These are phyloP conservation scores for Linnaemya tessellans DNA, from an alignment of 2,888 invertebrate species.

Conservation along the genomic window DNA sequence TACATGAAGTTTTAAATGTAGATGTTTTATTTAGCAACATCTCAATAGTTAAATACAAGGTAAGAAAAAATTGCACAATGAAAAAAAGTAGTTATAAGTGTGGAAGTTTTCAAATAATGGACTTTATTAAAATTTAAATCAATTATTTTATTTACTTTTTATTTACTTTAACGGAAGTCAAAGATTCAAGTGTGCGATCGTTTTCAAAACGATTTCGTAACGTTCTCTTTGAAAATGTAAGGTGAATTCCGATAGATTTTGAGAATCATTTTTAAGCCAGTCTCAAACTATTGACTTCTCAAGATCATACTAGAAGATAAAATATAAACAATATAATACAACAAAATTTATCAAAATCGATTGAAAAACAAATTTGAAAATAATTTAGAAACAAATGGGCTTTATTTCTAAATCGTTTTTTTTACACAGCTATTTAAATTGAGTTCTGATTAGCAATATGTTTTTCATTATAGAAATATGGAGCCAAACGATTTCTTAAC, in stretches of 20 bases:
- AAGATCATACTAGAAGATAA: neutral
- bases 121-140: constrained; percentile 2
- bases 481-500: neutral
- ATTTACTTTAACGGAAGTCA: neutral
- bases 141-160: too few relatives aligned
- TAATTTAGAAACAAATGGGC: constrained; percentile 5
- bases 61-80: neutral
- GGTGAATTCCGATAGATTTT: constrained; percentile 5
- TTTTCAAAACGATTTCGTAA: neutral
- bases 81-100: neutral
- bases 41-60: constrained; percentile 5
- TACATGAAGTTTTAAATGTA: neutral
- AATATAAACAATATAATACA: neutral
- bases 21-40: neutral
- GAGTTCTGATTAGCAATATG: neutral
- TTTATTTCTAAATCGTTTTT: constrained; percentile 1
- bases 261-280: neutral
- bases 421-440: neutral
- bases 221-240: too few relatives aligned
- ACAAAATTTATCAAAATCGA: neutral
- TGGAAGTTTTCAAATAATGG: neutral
- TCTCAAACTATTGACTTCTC: neutral
- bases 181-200: neutral
- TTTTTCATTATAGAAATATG: constrained; percentile 9
- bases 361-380: neutral